A percentile compares a stretch with the other conserved stretches of the same genome.
Evolutionary conservation across 2,113 vertebrate species (phyloP).

Genomic region (Microcebus ravelobensis): DNA sequence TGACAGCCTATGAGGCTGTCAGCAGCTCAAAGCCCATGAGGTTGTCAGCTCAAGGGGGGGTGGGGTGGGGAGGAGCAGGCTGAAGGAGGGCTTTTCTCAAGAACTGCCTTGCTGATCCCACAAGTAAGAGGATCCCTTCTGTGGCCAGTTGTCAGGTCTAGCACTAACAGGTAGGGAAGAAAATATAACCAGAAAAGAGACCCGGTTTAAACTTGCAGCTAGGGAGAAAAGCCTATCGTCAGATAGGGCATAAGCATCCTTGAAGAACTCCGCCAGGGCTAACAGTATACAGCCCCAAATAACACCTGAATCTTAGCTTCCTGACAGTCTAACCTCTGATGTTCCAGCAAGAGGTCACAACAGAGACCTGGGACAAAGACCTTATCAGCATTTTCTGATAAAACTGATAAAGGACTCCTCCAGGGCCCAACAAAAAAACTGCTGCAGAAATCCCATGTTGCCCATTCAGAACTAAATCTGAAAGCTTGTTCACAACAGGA

Average conservation of each 20-base stretch:
- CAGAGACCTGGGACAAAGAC: constrained; percentile 25
- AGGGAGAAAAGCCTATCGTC: not conserved
- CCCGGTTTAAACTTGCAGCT: not conserved
- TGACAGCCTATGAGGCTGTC: constrained; percentile 76
- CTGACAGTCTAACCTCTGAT: not conserved
- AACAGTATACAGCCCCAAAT: not conserved
- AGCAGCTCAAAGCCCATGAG: constrained; percentile 72
- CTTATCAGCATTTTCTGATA: not conserved
- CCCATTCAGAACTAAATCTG: not conserved
- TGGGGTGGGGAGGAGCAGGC: not conserved
- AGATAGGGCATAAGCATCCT: not conserved
- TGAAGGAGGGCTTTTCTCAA: constrained; percentile 56
- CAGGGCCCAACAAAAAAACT: not conserved
- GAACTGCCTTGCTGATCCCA: not conserved
- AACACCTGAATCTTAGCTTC: not conserved
- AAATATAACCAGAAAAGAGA: not conserved
- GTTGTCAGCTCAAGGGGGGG: constrained; percentile 26
- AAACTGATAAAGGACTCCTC: not conserved
- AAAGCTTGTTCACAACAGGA: not conserved
- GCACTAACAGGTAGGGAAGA: constrained; percentile 12
- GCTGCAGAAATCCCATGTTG: not conserved
- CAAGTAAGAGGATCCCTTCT: constrained; percentile 11
- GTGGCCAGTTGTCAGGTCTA: not conserved
- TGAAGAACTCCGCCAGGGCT: not conserved
- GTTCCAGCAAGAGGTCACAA: not conserved